Percentiles rank a stretch among this genome's conserved stretches.
Conservation (phyloP, 30 jellyfish, hydroid and myxozoan genomes). For the Pseudorhiza aurosa region DNA sequence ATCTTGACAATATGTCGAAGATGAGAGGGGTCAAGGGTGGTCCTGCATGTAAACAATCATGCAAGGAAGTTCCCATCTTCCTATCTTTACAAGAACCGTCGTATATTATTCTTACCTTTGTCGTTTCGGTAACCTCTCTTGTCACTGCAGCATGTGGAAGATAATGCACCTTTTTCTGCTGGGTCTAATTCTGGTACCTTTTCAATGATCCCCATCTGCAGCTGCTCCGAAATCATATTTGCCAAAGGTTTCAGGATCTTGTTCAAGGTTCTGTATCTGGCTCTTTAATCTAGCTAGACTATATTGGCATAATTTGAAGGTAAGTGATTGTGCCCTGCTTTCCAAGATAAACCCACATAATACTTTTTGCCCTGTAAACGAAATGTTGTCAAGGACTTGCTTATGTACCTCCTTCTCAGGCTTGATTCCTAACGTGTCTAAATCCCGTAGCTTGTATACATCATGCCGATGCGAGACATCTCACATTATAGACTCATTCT, state of each 20-base stretch:
- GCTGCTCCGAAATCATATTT: not conserved
- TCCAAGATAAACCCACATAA: slow-evolving; percentile 21
- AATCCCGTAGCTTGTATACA: slow-evolving; percentile 39
- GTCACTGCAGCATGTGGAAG: too few relatives aligned
- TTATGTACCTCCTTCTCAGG: slow-evolving; percentile 35
- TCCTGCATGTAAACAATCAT: too few relatives aligned
- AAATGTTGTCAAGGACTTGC: slow-evolving; percentile 7
- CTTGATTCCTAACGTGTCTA: slow-evolving; percentile 22
- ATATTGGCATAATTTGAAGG: slow-evolving; percentile 21
- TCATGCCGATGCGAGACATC: too few relatives aligned
- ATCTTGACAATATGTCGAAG: too few relatives aligned
- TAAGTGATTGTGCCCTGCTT: not conserved
- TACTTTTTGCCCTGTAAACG: slow-evolving; percentile 2
- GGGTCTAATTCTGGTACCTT: not conserved
- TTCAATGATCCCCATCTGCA: not conserved
- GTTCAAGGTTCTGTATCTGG: not conserved
- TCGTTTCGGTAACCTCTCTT: too few relatives aligned
- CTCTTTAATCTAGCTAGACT: slow-evolving; percentile 15
- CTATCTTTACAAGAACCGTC: too few relatives aligned
- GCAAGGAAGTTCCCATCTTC: too few relatives aligned
- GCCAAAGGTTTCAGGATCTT: not conserved
- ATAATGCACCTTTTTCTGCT: not conserved
- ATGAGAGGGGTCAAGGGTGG: too few relatives aligned
- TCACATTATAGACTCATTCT: too few relatives aligned
- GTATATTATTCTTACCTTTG: too few relatives aligned